Evolutionary conservation across 2,113 vertebrate species (phyloP).

Genomic region (Perccottus glenii): DNA sequence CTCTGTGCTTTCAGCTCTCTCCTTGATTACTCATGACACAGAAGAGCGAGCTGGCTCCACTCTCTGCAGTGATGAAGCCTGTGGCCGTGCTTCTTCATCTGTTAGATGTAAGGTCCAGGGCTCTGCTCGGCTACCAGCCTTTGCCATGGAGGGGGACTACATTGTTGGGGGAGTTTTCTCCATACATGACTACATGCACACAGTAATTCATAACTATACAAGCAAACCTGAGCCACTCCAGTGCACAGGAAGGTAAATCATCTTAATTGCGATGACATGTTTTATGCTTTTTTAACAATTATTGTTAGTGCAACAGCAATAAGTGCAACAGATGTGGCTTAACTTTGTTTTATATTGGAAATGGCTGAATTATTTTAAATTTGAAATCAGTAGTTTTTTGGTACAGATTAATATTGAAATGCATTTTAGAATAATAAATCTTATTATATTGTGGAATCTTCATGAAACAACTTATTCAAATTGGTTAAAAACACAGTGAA

Average conservation of each 20-base stretch:
- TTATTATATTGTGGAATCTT: no score
- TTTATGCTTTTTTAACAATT: not conserved
- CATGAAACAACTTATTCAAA: no score
- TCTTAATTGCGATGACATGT: not conserved
- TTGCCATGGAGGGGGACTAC: conserved; percentile 69
- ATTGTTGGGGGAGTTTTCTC: conserved; percentile 72
- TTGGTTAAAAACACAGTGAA: no score
- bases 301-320: not conserved
- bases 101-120: conserved; percentile 58
- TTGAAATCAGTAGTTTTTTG: no score
- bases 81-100: conserved; percentile 7
- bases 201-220: conserved; percentile 55
- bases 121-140: conserved; percentile 36
- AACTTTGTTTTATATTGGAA: no score
- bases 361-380: no score
- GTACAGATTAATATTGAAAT: no score
- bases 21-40: not conserved
- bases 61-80: not conserved
- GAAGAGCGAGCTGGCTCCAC: not conserved
- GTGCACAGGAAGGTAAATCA: conserved; percentile 73
- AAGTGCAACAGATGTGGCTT: not conserved
- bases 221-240: conserved; percentile 51
- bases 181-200: conserved; percentile 54
- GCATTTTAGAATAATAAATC: no score
- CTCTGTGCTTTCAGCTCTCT: conserved; percentile 18